A percentile compares a stretch with the other conserved stretches of the same genome.
phyloP scores from a whole-genome alignment of 2,888 invertebrate species.

The Zygothrica quintamaculata region DNA sequence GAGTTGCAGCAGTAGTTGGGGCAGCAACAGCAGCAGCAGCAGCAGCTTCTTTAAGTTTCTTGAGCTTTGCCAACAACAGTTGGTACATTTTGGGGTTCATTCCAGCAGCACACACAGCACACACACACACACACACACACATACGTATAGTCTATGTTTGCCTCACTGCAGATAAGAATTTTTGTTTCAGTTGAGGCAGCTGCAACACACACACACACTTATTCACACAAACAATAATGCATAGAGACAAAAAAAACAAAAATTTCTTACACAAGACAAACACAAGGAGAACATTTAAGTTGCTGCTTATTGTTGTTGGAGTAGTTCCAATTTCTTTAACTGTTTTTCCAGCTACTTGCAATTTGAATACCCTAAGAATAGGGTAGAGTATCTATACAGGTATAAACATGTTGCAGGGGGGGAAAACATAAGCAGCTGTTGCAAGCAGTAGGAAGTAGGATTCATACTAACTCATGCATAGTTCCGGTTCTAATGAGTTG shows the following conservation, averaged over 20 bases:
- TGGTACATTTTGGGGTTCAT: constrained; percentile 55
- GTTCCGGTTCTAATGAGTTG: no score
- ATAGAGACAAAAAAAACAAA: constrained; percentile 36
- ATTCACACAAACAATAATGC: constrained; percentile 11
- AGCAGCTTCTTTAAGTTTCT: constrained; percentile 34
- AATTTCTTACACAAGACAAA: constrained; percentile 56
- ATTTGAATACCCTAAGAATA: constrained; percentile 19
- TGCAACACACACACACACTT: constrained; percentile 30
- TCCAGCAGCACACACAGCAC: constrained; percentile 43
- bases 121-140: constrained; percentile 21
- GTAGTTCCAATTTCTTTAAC: constrained; percentile 32
- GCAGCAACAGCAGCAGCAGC: constrained; percentile 3
- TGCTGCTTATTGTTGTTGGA: constrained; percentile 29
- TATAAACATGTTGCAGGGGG: no score
- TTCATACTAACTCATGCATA: no score
- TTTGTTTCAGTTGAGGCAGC: constrained; percentile 55
- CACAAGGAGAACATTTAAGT: constrained; percentile 47
- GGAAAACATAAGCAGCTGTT: no score
- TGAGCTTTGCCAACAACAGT: constrained; percentile 57
- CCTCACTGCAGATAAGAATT: constrained; percentile 80
- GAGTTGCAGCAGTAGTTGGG: constrained; percentile 1
- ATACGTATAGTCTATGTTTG: constrained; percentile 45
- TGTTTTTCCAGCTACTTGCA: constrained; percentile 1
- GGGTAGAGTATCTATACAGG: no score
- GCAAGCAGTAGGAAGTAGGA: no score